Base-by-base conservation (phyloP, 2,888 invertebrate species). In the Tolmerus cingulatus region DNA sequence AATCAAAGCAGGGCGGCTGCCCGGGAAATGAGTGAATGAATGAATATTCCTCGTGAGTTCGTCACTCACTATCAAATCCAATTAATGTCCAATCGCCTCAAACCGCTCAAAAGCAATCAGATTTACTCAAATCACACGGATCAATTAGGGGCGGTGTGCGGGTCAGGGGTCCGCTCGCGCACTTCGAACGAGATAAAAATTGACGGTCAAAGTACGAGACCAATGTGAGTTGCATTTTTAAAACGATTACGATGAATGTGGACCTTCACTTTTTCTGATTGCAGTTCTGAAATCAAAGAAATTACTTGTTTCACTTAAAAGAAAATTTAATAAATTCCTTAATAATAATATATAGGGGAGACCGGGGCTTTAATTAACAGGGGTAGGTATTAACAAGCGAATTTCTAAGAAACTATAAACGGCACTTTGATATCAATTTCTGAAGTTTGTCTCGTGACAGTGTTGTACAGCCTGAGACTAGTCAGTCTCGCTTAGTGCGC, bases 81-180 rank as follows among this genome's bases (percentile, higher is more conserved):
- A 76, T 76, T 76, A 76, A 76, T 37, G 76, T 76, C 76, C 37
- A 19, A 76, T 76, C 34, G 37, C 16, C 34, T 30, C 12, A 66
- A 76, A 30, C 76, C 37, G 76, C 34, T n/a, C 76, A 76, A 30
- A 76, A 37, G 76, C 76, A 34, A 76, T 76, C 76, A 34, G 37
- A 76, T 76, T 76, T 76, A 76, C n/a, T 76, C 76, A 76, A 76
- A 76, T 76, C 76, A 76, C 76, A 76, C 76, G 76, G 76, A 76
- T 76, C 76, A 76, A 76, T 37, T 76, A 37, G 76, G 2, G 37
- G 37, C 16, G 76, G 76, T 76, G 37, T n/a, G 66, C 27, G 37
- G 76, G 76, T 76, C 76, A 76, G 34, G n/a, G 30, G 12, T 55
- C 19, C 19, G 27, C 8, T 19, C 37, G 9, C 7, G 30, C 27